A percentile compares a stretch with the other conserved stretches of the same genome.
phyloP scores from a whole-genome alignment of 2,888 invertebrate species.

The Merodon equestris region DNA sequence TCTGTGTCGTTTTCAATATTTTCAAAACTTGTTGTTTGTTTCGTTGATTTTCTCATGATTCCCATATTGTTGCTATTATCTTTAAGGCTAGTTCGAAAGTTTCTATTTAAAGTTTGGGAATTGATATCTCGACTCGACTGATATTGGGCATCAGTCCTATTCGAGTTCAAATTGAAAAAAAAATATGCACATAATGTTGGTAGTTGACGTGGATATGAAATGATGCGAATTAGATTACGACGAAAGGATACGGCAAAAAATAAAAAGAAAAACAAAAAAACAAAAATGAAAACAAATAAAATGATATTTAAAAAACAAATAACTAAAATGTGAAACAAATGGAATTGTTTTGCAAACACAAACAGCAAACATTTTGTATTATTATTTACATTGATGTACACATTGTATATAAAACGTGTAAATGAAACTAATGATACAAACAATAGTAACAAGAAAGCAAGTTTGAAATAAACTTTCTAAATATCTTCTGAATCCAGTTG shows the following conservation, averaged over 20 bases:
- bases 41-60: conserved; percentile 65
- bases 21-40: conserved; percentile 70
- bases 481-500: no score
- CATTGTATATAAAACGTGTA: no score
- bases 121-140: conserved; percentile 75
- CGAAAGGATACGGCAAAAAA: conserved; percentile 36
- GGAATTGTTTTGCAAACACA: conserved; percentile 54
- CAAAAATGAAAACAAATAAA: conserved; percentile 16
- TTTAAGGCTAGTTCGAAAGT: conserved; percentile 76
- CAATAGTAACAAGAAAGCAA: no score
- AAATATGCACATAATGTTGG: conserved; percentile 65
- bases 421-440: no score
- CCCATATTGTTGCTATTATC: conserved; percentile 73
- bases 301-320: conserved; percentile 11
- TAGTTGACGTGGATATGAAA: conserved; percentile 27
- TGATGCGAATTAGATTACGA: conserved; percentile 34
- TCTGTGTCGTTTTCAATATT: conserved; percentile 76
- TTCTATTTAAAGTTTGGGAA: conserved; percentile 77
- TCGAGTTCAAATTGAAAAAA: conserved; percentile 71
- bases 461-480: no score
- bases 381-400: neutral
- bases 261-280: conserved; percentile 33
- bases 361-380: no score
- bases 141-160: conserved; percentile 74
- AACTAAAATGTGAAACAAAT: conserved; percentile 25